Evolutionary conservation across 2,797 vertebrate genomes (phyloP), one percentile per base, ranked within the genome.

Genomic region (Poecilia picta): DNA sequence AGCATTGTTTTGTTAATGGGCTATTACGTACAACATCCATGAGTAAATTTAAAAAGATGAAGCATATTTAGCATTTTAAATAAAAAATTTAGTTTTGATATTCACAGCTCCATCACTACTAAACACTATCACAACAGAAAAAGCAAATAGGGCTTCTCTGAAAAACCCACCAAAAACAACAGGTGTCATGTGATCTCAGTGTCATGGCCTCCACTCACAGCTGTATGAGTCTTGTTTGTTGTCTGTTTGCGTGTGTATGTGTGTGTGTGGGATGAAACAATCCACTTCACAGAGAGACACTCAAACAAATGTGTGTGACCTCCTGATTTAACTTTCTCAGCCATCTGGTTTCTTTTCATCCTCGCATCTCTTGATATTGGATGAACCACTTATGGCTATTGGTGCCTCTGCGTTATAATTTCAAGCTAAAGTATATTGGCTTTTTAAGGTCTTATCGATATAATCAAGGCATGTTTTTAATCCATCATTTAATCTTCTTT

Each of bases 231-330:
- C 68, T 76, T 84, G 76, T 28, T 43, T 7, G 31, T 53, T 66
- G 1, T 78, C 46, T 66, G 20, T 68, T 36, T 2, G 36, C 2
- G 20, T 68, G 64, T 43, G 64, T 6, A 2, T 41, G 77, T 84
- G 78, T 36, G 49, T 5, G 36, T 66, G 2, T 78, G 57, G 72
- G 74, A 68, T 80, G 78, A 89, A 81, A 77, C 87, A 77, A 64
- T 45, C 46, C 10, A 36, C 77, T 89, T 92, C 88, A 91, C 83
- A 88, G 81, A 64, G 72, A 78, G 80, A 82, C 79, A 70, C 81
- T 83, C 78, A 85, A 76, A 85, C 71, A 85, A 81, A 82, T 80
- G 74, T 57, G 46, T 71, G 31, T 55, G 81, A 90, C 80, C 80
- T 79, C 82, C 71, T 77, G 78, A 83, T 83, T 84, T 89, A 80